phyloP scores from a whole-genome alignment of 1,140 invertebrate genomes.

The Anastrepha ludens region DNA sequence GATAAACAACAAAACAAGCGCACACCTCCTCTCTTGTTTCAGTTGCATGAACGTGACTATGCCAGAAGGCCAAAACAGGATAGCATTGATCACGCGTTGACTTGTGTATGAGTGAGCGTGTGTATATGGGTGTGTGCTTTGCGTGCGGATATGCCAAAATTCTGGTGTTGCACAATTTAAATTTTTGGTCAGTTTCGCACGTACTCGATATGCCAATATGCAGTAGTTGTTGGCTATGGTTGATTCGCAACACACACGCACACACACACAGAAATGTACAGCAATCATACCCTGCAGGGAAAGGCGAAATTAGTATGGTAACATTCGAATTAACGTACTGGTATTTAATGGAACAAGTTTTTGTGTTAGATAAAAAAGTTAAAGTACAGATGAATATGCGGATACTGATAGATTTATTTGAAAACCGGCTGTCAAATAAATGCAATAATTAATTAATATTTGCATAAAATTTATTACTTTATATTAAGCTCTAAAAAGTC shows the following conservation, averaged over 20 bases:
- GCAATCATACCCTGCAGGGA: not conserved
- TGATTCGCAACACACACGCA: not conserved
- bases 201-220: slow-evolving; percentile 59
- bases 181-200: slow-evolving; percentile 73
- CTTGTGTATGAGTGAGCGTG: not conserved
- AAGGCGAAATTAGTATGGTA: too few relatives aligned
- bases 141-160: slow-evolving; percentile 40
- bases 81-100: slow-evolving; percentile 21
- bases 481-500: too few relatives aligned
- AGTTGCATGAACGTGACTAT: slow-evolving; percentile 25
- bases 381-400: too few relatives aligned
- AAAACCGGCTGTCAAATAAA: too few relatives aligned
- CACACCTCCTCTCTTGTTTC: not conserved
- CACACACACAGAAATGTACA: not conserved
- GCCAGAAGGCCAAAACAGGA: not conserved
- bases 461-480: too few relatives aligned
- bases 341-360: too few relatives aligned
- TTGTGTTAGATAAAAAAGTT: too few relatives aligned
- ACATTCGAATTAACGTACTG: too few relatives aligned
- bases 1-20: slow-evolving; percentile 27
- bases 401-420: too few relatives aligned
- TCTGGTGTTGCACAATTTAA: slow-evolving; percentile 63
- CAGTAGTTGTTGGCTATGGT: not conserved
- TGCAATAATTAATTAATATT: too few relatives aligned
- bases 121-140: not conserved